These are phyloP conservation scores for Lochmaea crataegi DNA, from an alignment of 2,888 invertebrate species.

Conservation along the genomic window DNA sequence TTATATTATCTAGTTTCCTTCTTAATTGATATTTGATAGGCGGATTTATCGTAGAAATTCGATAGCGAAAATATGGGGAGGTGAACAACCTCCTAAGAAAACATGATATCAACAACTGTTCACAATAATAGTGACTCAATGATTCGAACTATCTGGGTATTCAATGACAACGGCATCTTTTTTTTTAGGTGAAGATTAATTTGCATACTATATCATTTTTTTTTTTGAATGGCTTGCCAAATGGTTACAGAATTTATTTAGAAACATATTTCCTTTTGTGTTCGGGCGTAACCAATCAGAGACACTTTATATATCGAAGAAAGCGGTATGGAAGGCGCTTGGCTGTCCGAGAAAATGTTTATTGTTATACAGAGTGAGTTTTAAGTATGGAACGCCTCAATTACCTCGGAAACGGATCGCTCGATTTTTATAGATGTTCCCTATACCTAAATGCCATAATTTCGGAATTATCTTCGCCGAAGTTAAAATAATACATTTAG, in stretches of 20 bases:
- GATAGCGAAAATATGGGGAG: conserved; percentile 14
- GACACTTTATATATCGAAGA: no score
- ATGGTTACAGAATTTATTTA: background rate
- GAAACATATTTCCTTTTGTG: no score
- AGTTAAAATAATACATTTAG: no score
- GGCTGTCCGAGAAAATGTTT: no score
- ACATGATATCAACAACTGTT: conserved; percentile 5
- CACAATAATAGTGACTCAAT: conserved; percentile 3
- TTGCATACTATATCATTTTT: background rate
- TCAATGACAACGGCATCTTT: background rate
- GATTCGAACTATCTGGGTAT: background rate
- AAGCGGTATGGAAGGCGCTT: no score
- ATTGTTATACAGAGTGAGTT: no score
- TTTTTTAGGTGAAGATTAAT: conserved; percentile 1
- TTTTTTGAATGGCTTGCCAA: background rate
- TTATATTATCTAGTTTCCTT: conserved; percentile 1
- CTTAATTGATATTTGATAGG: conserved; percentile 25
- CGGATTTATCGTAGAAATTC: conserved; percentile 17
- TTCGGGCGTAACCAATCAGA: no score
- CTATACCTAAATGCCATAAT: no score
- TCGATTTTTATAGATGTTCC: no score
- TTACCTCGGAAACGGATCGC: no score
- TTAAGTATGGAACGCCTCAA: no score
- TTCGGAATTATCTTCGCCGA: no score
- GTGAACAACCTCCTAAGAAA: conserved; percentile 10